phyloP scores from a whole-genome alignment of 2,888 invertebrate genomes.

The Drosophila austrosaltans region DNA sequence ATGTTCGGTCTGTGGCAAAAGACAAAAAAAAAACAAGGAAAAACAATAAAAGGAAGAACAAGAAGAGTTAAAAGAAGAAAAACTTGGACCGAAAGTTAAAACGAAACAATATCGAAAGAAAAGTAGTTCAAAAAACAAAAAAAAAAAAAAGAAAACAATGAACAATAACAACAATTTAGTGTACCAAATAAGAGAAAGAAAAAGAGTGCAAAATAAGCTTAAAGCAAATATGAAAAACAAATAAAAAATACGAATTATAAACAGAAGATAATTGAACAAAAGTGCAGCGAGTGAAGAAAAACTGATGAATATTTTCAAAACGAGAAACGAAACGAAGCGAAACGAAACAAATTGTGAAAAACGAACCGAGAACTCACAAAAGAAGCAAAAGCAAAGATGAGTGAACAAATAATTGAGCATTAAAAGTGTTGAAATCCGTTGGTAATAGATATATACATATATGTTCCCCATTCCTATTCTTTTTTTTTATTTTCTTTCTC shows the following conservation, averaged over 20 bases:
- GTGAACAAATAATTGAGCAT: not conserved
- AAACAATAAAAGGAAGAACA: constrained; percentile 15
- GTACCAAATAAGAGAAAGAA: constrained; percentile 4
- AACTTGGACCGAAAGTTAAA: constrained; percentile 6
- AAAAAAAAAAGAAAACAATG: not conserved
- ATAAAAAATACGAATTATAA: constrained; percentile 19
- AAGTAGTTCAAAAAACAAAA: not conserved
- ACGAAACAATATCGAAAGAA: constrained; percentile 7
- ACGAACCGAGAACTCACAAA: not conserved
- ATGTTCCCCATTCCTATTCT: constrained; percentile 13
- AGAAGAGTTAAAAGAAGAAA: constrained; percentile 24
- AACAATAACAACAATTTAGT: not conserved
- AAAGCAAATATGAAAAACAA: constrained; percentile 34
- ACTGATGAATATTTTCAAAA: not conserved
- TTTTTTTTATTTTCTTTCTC: constrained; percentile 31
- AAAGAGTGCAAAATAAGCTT: constrained; percentile 28
- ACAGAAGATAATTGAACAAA: not conserved
- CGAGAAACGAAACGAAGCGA: not conserved
- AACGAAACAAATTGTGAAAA: not conserved
- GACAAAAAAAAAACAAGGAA: constrained; percentile 28
- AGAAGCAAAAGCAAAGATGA: constrained; percentile 2
- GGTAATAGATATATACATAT: constrained; percentile 2
- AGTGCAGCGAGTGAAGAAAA: constrained; percentile 27
- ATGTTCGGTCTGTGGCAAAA: constrained; percentile 83
- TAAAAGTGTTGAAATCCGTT: constrained; percentile 3